Percentiles rank a stretch among this genome's conserved stretches.
Conservation (phyloP, 2,797 vertebrate genomes). For the Enteromius fasciolatus region DNA sequence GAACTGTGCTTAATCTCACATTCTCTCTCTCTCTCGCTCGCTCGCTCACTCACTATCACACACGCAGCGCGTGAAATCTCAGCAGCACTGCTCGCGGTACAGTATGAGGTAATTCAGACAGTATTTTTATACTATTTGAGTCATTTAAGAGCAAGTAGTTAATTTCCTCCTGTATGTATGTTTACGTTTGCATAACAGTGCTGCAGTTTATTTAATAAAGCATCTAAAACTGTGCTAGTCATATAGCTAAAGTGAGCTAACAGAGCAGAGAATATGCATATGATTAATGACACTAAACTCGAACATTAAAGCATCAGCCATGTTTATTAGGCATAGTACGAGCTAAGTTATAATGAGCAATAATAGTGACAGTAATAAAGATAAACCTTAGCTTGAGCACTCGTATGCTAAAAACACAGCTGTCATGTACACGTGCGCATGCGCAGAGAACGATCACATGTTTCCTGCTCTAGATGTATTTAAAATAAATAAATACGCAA, state of each 20-base stretch:
- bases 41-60: neutral
- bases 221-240: neutral
- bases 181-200: neutral
- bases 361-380: neutral
- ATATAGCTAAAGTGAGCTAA: neutral
- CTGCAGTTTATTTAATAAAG: constrained; percentile 6
- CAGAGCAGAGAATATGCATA: neutral
- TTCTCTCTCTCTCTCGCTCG: neutral
- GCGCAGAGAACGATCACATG: constrained; percentile 30
- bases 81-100: constrained; percentile 55
- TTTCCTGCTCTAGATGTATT: neutral
- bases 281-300: neutral
- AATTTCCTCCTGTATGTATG: neutral
- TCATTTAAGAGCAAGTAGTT: neutral
- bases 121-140: constrained; percentile 7
- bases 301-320: neutral
- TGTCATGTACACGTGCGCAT: constrained; percentile 42
- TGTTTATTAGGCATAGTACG: neutral
- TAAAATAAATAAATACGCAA: neutral
- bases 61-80: constrained; percentile 61
- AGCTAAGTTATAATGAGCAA: neutral
- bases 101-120: constrained; percentile 68
- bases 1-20: neutral
- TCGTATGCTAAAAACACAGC: constrained; percentile 32
- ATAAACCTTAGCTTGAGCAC: constrained; percentile 29